Evolutionary conservation across 2,797 vertebrate species (phyloP).

Genomic region (Anniella stebbinsi): DNA sequence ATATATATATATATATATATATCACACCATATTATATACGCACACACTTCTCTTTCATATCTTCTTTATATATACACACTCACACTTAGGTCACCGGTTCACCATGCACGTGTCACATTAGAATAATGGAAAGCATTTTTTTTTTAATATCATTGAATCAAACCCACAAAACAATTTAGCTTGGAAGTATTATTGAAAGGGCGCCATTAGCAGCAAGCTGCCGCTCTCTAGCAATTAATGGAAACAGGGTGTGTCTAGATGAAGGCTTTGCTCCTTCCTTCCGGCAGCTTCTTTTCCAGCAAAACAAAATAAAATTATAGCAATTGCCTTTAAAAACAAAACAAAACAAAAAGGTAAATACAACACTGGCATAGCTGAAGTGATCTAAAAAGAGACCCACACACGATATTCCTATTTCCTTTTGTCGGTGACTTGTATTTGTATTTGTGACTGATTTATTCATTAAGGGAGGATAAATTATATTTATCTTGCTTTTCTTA

Average conservation of each 20-base stretch:
- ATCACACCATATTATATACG: not conserved
- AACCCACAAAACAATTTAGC: slow-evolving; percentile 97
- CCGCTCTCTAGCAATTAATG: slow-evolving; percentile 88
- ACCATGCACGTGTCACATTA: slow-evolving; percentile 93
- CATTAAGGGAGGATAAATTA: slow-evolving; percentile 81
- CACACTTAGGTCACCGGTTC: slow-evolving; percentile 87
- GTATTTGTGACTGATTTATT: slow-evolving; percentile 38
- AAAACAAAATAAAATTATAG: slow-evolving; percentile 71
- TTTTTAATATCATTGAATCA: slow-evolving; percentile 95
- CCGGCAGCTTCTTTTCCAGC: slow-evolving; percentile 59
- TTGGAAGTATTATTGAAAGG: slow-evolving; percentile 95
- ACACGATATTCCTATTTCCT: slow-evolving; percentile 29
- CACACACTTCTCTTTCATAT: slow-evolving; percentile 79
- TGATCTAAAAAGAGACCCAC: slow-evolving; percentile 21
- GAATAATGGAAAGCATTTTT: slow-evolving; percentile 96
- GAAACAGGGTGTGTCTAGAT: slow-evolving; percentile 91
- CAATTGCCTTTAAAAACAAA: slow-evolving; percentile 47
- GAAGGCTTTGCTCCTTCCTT: slow-evolving; percentile 76
- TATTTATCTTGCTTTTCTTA: slow-evolving; percentile 76
- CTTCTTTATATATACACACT: slow-evolving; percentile 86
- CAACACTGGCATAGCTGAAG: slow-evolving; percentile 41
- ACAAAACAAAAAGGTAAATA: slow-evolving; percentile 43
- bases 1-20: not conserved
- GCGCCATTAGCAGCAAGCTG: slow-evolving; percentile 91
- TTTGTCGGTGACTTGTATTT: slow-evolving; percentile 45